Evolutionary conservation across 2,797 vertebrate genomes (phyloP).

Genomic region (Propithecus perrieri): DNA sequence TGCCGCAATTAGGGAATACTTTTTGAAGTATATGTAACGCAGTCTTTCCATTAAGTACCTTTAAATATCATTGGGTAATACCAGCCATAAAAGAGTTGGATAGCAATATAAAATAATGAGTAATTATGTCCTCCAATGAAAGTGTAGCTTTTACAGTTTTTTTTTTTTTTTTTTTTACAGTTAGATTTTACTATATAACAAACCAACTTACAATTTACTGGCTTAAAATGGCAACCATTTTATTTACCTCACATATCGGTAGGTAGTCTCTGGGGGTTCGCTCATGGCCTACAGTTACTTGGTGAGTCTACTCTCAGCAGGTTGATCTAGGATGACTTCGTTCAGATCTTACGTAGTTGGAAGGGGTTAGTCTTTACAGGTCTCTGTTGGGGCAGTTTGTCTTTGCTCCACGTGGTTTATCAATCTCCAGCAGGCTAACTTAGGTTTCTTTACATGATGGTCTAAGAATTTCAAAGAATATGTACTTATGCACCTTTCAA

Average conservation of each 20-base stretch:
- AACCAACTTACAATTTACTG: not conserved
- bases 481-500: not conserved
- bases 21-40: not conserved
- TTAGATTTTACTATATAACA: not conserved
- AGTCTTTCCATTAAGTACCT: conserved; percentile 25
- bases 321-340: not conserved
- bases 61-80: conserved; percentile 40
- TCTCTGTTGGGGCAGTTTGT: not conserved
- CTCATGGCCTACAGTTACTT: not conserved
- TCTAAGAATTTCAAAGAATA: not conserved
- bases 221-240: not conserved
- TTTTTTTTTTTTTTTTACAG: not conserved
- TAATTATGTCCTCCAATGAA: conserved; percentile 28
- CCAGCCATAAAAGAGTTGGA: not conserved
- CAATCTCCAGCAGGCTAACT: not conserved
- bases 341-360: not conserved
- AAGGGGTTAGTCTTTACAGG: not conserved
- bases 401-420: not conserved
- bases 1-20: not conserved
- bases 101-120: conserved; percentile 42
- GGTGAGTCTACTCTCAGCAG: not conserved
- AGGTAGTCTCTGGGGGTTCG: not conserved
- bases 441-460: not conserved
- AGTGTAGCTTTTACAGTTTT: not conserved
- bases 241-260: not conserved